These are phyloP conservation scores for Pogonomyrmex californicus DNA, from an alignment of 1,140 invertebrate genomes.

Conservation along the genomic window DNA sequence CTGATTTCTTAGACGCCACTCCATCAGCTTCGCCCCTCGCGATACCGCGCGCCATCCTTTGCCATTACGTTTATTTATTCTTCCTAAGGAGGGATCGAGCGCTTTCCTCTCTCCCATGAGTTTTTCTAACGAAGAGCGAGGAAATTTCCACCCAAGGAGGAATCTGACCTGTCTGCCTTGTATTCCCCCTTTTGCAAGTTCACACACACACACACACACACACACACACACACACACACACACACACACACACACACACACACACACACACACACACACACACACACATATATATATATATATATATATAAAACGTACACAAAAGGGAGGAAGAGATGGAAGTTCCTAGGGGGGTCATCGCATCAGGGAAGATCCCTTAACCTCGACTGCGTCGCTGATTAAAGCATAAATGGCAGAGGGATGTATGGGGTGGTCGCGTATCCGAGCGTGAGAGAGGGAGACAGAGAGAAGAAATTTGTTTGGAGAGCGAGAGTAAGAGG, in stretches of 20 bases:
- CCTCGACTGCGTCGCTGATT: slow-evolving; percentile 70
- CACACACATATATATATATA: no score
- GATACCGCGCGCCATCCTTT: not conserved
- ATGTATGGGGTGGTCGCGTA: slow-evolving; percentile 41
- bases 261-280: no score
- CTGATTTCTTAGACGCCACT: slow-evolving; percentile 75
- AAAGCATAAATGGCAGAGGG: slow-evolving; percentile 74
- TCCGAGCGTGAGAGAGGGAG: slow-evolving; percentile 37
- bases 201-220: not conserved
- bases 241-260: no score
- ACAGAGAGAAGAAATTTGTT: slow-evolving; percentile 68
- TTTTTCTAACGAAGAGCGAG: slow-evolving; percentile 69
- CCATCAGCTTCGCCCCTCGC: slow-evolving; percentile 43
- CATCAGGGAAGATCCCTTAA: slow-evolving; percentile 70
- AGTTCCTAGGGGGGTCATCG: slow-evolving; percentile 69
- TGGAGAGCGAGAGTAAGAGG: slow-evolving; percentile 25
- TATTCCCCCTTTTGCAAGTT: slow-evolving; percentile 40
- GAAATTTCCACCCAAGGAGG: slow-evolving; percentile 66
- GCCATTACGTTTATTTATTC: slow-evolving; percentile 50
- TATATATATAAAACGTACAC: slow-evolving; percentile 48
- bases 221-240: no score
- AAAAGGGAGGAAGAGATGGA: slow-evolving; percentile 32
- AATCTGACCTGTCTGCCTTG: slow-evolving; percentile 41
- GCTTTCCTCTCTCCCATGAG: slow-evolving; percentile 15
- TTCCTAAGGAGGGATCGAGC: not conserved